Percentiles rank a stretch among this genome's conserved stretches.
These are phyloP conservation scores for Geotrypetes seraphini DNA, from an alignment of 2,797 vertebrate species.

Conservation along the genomic window DNA sequence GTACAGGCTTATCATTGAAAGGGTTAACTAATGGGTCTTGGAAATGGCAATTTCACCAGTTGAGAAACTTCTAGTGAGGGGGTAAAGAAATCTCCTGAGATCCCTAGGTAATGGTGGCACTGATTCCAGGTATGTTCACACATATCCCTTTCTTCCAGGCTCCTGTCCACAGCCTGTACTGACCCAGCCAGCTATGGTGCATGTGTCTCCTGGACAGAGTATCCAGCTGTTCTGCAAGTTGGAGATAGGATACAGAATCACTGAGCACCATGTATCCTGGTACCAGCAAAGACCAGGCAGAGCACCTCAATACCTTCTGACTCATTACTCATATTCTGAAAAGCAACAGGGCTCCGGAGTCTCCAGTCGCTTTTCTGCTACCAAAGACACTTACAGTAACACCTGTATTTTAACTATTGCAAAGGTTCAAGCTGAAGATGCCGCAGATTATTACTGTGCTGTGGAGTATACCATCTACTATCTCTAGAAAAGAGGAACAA, in stretches of 20 bases:
- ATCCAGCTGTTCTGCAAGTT: slow-evolving; percentile 36
- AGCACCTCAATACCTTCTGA: slow-evolving; percentile 32
- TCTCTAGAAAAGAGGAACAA: no score
- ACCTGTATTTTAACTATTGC: slow-evolving; percentile 41
- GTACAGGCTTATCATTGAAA: not conserved
- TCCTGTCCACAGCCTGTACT: slow-evolving; percentile 10
- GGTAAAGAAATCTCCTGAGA: not conserved
- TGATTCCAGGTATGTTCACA: not conserved
- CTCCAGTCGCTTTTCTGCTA: slow-evolving; percentile 39
- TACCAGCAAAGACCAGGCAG: slow-evolving; percentile 37
- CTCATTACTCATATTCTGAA: slow-evolving; percentile 28
- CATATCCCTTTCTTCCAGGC: not conserved
- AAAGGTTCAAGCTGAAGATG: slow-evolving; percentile 21
- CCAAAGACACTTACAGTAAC: slow-evolving; percentile 13
- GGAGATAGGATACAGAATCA: slow-evolving; percentile 21
- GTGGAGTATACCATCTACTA: no score
- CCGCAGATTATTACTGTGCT: slow-evolving; percentile 41
- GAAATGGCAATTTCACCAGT: not conserved
- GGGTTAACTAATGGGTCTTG: not conserved
- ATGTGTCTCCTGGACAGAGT: slow-evolving; percentile 33
- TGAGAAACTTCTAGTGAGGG: not conserved
- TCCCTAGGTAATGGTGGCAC: accelerated
- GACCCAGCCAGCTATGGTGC: not conserved
- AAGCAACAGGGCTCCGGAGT: slow-evolving; percentile 3
- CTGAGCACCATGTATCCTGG: slow-evolving; percentile 35